Conservation (phyloP, 2,888 invertebrate species). For the Polylopha cassiicola region DNA sequence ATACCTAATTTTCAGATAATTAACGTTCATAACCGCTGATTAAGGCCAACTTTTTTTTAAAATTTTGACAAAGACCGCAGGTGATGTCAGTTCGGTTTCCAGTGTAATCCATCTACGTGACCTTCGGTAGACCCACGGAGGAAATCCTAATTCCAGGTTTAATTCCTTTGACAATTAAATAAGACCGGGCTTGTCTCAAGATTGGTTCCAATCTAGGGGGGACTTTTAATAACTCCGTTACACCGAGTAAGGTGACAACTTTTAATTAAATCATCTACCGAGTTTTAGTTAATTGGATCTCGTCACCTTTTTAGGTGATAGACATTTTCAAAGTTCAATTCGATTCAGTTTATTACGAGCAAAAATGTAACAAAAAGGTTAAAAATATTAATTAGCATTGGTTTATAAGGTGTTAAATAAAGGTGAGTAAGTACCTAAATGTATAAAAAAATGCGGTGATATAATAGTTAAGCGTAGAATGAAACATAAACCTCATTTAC, state of each 20-base stretch:
- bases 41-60: too few species aligned
- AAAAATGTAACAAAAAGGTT: background rate
- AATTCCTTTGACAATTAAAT: constrained; percentile 9
- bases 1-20: too few species aligned
- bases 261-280: constrained; percentile 19
- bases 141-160: background rate
- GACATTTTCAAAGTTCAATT: too few species aligned
- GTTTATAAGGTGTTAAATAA: background rate
- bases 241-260: constrained; percentile 16
- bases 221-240: constrained; percentile 21
- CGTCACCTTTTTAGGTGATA: background rate
- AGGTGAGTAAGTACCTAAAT: background rate
- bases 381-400: background rate
- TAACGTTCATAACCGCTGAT: too few species aligned
- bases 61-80: too few species aligned
- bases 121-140: too few species aligned
- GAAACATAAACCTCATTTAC: too few species aligned
- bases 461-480: too few species aligned
- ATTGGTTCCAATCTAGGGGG: constrained; percentile 13
- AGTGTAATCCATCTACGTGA: too few species aligned
- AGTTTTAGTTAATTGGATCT: constrained; percentile 10
- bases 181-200: constrained; percentile 2
- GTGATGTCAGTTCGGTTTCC: too few species aligned
- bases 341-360: background rate
- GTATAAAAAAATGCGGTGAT: too few species aligned